phyloP scores from a whole-genome alignment of 1,140 invertebrate species.

The Rhopalosiphum padi region DNA sequence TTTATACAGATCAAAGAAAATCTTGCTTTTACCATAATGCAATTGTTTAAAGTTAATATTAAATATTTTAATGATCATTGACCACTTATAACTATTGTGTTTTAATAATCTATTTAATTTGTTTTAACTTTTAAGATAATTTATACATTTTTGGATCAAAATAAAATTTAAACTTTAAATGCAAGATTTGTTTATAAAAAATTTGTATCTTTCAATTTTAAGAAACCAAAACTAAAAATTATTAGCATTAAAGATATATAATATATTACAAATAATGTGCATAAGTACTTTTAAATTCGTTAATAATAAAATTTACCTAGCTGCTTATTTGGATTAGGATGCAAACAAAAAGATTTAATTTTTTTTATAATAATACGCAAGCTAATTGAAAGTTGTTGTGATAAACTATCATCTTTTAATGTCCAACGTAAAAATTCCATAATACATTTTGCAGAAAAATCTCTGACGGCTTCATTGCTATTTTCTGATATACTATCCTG shows the following conservation, averaged over 20 bases:
- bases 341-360: constrained; percentile 1
- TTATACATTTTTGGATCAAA: too few species aligned
- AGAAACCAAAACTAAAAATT: neutral
- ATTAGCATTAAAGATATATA: neutral
- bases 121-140: too few species aligned
- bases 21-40: too few species aligned
- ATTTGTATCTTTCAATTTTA: neutral
- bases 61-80: too few species aligned
- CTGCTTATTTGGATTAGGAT: neutral
- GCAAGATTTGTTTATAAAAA: too few species aligned
- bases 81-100: too few species aligned
- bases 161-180: too few species aligned
- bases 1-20: neutral
- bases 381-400: neutral
- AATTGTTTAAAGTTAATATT: too few species aligned
- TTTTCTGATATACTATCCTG: constrained; percentile 20
- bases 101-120: too few species aligned
- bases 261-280: too few species aligned
- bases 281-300: neutral
- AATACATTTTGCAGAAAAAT: constrained; percentile 42
- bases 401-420: neutral
- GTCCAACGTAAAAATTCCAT: constrained; percentile 29
- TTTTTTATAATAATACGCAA: neutral
- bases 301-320: constrained; percentile 14
- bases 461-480: neutral